Percentiles rank a stretch among this genome's conserved stretches.
Evolutionary conservation across 2,113 vertebrate genomes (phyloP).

Genomic region (Gasterosteus nipponicus): DNA sequence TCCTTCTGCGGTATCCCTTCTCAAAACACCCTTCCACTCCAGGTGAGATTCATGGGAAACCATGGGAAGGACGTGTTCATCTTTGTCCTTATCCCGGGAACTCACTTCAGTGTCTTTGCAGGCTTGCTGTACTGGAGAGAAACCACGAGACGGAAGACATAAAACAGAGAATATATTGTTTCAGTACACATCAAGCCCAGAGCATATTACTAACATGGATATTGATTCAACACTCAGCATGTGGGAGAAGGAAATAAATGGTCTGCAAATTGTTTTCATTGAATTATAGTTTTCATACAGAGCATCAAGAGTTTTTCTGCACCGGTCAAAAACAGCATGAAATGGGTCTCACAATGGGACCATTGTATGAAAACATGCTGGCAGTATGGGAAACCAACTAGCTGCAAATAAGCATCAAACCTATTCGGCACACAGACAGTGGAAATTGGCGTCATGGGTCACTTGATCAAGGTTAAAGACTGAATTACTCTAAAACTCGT

Average conservation of each 20-base stretch:
- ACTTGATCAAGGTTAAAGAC: not conserved
- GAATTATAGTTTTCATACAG: not conserved
- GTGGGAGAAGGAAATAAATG: not conserved
- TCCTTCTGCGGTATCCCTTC: slow-evolving; percentile 32
- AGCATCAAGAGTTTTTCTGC: not conserved
- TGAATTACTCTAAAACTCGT: slow-evolving; percentile 17
- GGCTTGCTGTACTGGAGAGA: slow-evolving; percentile 29
- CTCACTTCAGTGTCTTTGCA: slow-evolving; percentile 22
- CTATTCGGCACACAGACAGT: not conserved
- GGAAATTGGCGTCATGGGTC: not conserved
- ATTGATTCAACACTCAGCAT: slow-evolving; percentile 27
- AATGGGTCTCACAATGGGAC: not conserved
- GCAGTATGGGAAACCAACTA: not conserved
- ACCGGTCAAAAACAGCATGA: not conserved
- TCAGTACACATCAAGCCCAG: not conserved
- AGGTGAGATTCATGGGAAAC: slow-evolving; percentile 53
- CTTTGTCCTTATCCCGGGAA: slow-evolving; percentile 31
- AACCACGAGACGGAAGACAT: not conserved
- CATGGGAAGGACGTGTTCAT: slow-evolving; percentile 60
- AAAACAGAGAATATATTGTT: slow-evolving; percentile 27
- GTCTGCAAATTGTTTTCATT: not conserved
- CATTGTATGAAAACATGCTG: not conserved
- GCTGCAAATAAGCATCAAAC: not conserved
- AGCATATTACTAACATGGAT: not conserved
- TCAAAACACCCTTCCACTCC: slow-evolving; percentile 56